Evolutionary conservation across 2,113 vertebrate genomes (phyloP), one percentile per base, ranked within the genome.

Genomic region (Nothobranchius furzeri): DNA sequence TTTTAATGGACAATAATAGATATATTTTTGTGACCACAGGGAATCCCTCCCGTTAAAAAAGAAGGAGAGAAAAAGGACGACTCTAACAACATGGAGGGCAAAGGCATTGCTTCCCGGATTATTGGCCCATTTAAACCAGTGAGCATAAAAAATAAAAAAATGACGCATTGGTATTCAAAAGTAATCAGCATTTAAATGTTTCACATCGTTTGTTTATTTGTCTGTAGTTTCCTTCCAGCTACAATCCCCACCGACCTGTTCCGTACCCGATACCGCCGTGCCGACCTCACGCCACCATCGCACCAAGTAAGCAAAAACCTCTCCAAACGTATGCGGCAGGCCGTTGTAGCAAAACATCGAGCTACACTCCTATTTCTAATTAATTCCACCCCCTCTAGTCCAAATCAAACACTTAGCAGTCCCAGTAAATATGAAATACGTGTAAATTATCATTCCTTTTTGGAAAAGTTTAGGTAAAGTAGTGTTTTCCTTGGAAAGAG

Each of bases 231-330:
- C 98, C 98, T 77, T 94, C 96, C 72, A 94, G 94, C 12, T 98
- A 98, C 81, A 98, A 98, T 78, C 97, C 97, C 58, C 96, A 98
- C 85, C 96, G 96, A 61, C 98, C 98, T 66, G 95, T 99, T 84
- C 98, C 98, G 17, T 99, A 99, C 54, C 98, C 98, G 0, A 99
- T 99, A 84, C 98, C 98, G 60, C 98, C 98, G 0, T 99, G 98
- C 80, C 92, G 96, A 76, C 95, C 96, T 36, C 98, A 99, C 25
- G 95, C 97, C 82, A 97, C 96, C 64, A 95, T 99, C 52, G 95
- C 98, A 80, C 97, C 96, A 95, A 99, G 98, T 99, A 98, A 97
- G 97, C 72, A 57, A 45, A 2, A 10, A 46, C 70, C 12, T 17
- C 9, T 9, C 54, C 40, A 56, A 42, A n/a, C n/a, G 20, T 4